Conservation (phyloP, 2,113 vertebrate species). For the Paracanthobrama guichenoti region DNA sequence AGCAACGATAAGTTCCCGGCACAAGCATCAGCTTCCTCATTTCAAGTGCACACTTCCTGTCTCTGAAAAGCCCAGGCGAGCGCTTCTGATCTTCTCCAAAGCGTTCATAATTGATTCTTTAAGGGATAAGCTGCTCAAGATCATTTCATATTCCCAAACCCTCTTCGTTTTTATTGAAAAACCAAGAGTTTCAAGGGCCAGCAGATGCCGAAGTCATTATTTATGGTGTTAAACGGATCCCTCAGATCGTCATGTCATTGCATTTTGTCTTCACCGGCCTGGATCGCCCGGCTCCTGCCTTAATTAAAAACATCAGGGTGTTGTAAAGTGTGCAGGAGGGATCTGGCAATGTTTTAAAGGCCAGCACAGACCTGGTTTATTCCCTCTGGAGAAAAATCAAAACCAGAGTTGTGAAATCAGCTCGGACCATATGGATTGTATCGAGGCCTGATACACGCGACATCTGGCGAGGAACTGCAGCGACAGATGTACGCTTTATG, state of each 20-base stretch:
- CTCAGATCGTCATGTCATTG: background rate
- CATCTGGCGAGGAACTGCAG: background rate
- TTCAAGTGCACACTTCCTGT: conserved; percentile 17
- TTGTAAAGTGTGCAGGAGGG: conserved; percentile 12
- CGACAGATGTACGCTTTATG: background rate
- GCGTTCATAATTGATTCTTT: conserved; percentile 73
- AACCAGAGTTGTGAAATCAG: background rate
- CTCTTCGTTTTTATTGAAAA: conserved; percentile 18
- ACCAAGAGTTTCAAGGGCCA: conserved; percentile 19
- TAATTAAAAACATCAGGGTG: conserved; percentile 16
- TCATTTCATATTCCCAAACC: conserved; percentile 44
- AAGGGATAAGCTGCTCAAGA: conserved; percentile 58
- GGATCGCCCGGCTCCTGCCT: background rate
- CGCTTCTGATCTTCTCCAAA: conserved; percentile 66
- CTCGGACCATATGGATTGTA: background rate
- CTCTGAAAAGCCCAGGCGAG: conserved; percentile 54
- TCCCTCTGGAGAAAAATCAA: conserved; percentile 33
- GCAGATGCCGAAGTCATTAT: background rate
- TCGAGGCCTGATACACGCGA: conserved; percentile 9
- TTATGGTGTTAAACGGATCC: conserved; percentile 10
- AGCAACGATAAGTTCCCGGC: conserved; percentile 32
- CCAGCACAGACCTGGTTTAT: conserved; percentile 22
- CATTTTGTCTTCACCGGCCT: conserved; percentile 2
- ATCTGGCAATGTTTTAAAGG: conserved; percentile 38
- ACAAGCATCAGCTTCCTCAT: conserved; percentile 25